Evolutionary conservation across 2,888 invertebrate genomes (phyloP).

Genomic region (Drosophila dives): DNA sequence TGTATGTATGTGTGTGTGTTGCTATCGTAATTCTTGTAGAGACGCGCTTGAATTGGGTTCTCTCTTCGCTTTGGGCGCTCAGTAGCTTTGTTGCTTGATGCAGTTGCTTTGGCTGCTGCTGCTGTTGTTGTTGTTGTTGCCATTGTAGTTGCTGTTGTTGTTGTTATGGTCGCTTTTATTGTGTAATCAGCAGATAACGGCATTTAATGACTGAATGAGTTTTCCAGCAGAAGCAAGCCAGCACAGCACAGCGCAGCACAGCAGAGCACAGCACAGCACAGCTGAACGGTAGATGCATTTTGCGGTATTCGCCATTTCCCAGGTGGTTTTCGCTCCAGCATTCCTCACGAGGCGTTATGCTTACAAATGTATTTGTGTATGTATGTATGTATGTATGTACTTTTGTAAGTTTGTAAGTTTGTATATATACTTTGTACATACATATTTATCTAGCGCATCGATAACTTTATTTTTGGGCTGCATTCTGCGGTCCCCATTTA

Average conservation of each 20-base stretch:
- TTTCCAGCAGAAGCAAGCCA: constrained; percentile 37
- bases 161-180: constrained; percentile 75
- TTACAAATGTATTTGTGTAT: constrained; percentile 27
- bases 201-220: constrained; percentile 84
- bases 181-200: constrained; percentile 84
- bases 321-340: constrained; percentile 42
- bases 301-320: constrained; percentile 51
- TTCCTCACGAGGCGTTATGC: constrained; percentile 69
- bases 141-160: constrained; percentile 39
- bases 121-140: constrained; percentile 7
- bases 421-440: not conserved
- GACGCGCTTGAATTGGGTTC: constrained; percentile 75
- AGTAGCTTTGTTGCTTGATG: constrained; percentile 52
- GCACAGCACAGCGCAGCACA: constrained; percentile 18
- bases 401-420: not conserved
- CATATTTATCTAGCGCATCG: constrained; percentile 38
- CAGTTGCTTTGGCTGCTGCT: constrained; percentile 14
- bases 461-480: constrained; percentile 73
- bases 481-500: constrained; percentile 54
- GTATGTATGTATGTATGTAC: not conserved
- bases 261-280: not conserved
- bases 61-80: constrained; percentile 69
- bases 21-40: constrained; percentile 58
- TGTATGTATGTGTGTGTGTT: constrained; percentile 13
- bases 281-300: constrained; percentile 49